A percentile compares a stretch with the other conserved stretches of the same genome.
These are phyloP conservation scores for Arctocebus calabarensis DNA, from an alignment of 2,797 vertebrate genomes.

Conservation along the genomic window DNA sequence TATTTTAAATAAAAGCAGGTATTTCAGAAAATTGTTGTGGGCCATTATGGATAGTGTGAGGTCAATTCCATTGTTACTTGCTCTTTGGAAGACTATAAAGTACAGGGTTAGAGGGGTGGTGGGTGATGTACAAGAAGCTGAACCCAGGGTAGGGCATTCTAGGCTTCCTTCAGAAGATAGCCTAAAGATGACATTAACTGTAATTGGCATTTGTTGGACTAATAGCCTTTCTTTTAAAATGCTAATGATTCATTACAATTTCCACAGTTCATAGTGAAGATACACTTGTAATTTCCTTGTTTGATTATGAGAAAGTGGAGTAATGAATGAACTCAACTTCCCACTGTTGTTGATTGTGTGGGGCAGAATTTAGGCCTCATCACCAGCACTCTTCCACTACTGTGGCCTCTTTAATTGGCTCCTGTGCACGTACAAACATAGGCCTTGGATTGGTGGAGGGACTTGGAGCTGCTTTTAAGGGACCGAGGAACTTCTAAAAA, in stretches of 20 bases:
- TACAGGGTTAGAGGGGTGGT: neutral
- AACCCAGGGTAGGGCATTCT: neutral
- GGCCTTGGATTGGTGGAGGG: neutral
- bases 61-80: neutral
- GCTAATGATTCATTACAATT: neutral
- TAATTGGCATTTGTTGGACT: constrained; percentile 26
- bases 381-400: neutral
- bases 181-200: constrained; percentile 11
- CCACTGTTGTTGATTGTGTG: neutral
- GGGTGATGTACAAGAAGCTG: neutral
- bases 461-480: neutral
- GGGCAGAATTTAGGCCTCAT: neutral
- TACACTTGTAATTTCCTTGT: neutral
- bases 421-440: neutral
- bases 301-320: neutral
- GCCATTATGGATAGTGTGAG: neutral
- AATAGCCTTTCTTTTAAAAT: constrained; percentile 58
- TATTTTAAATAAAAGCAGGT: neutral
- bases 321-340: neutral
- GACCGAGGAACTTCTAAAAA: neutral
- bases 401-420: neutral
- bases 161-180: constrained; percentile 36
- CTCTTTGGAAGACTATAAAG: constrained; percentile 28
- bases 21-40: neutral
- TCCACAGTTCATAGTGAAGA: constrained; percentile 16